Evolutionary conservation across 2,888 invertebrate genomes (phyloP).

Genomic region (Acleris holmiana): DNA sequence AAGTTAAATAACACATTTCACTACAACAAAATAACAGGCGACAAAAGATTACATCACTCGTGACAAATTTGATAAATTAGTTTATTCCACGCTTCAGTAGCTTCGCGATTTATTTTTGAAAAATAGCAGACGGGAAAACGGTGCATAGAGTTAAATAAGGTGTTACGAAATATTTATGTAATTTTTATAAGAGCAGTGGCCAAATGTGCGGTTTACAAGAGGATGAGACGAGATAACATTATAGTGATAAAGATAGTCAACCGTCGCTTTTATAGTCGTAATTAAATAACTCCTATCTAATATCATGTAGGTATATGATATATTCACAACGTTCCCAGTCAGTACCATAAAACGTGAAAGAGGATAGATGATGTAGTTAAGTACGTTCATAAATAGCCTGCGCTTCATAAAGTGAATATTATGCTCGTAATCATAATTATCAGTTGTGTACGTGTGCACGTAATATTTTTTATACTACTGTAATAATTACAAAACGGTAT

Average conservation of each 20-base stretch:
- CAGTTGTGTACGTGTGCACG: slow-evolving; percentile 5
- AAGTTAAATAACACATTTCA: slow-evolving; percentile 20
- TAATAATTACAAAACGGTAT: slow-evolving; percentile 23
- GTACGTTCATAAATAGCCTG: slow-evolving; percentile 2
- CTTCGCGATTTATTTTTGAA: slow-evolving; percentile 14
- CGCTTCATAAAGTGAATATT: slow-evolving; percentile 4
- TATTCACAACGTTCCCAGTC: too few relatives aligned
- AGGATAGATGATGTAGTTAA: neutral
- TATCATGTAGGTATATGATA: too few relatives aligned
- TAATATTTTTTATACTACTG: slow-evolving; percentile 22
- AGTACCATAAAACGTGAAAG: too few relatives aligned
- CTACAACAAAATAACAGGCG: slow-evolving; percentile 18
- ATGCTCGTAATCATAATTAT: slow-evolving; percentile 9
- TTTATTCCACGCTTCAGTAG: slow-evolving; percentile 29
- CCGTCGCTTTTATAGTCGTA: too few relatives aligned
- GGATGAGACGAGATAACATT: too few relatives aligned
- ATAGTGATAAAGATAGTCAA: too few relatives aligned
- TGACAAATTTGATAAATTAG: slow-evolving; percentile 34
- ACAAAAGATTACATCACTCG: slow-evolving; percentile 35
- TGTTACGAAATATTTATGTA: too few relatives aligned
- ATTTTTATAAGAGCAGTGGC: too few relatives aligned
- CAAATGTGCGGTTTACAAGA: too few relatives aligned
- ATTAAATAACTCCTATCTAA: too few relatives aligned
- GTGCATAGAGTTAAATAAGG: neutral
- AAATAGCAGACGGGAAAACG: neutral